phyloP scores from a whole-genome alignment of 2,888 invertebrate species.

The Chaetogeoica ovagalla region DNA sequence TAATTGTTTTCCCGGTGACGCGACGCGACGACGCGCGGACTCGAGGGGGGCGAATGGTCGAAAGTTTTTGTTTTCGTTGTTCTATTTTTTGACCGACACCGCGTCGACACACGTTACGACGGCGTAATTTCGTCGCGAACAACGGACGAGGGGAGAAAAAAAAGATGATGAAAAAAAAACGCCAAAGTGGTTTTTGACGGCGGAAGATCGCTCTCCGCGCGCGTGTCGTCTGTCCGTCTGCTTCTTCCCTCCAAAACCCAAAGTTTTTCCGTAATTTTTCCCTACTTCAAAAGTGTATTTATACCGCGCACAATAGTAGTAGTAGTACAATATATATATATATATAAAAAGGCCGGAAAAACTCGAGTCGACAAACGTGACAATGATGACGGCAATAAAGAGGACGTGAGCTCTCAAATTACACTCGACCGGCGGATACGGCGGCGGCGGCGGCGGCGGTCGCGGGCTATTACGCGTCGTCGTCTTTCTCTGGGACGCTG shows the following conservation, averaged over 20 bases:
- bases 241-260: background rate
- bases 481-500: background rate
- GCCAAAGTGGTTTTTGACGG: slow-evolving; percentile 47
- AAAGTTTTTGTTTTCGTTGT: too few species aligned
- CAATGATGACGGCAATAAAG: slow-evolving; percentile 43
- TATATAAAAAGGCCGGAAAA: slow-evolving; percentile 21
- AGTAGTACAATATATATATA: background rate
- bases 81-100: too few species aligned
- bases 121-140: too few species aligned
- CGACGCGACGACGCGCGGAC: too few species aligned
- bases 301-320: too few species aligned
- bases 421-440: slow-evolving; percentile 18
- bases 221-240: too few species aligned
- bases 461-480: slow-evolving; percentile 7
- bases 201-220: slow-evolving; percentile 15
- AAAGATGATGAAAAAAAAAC: background rate
- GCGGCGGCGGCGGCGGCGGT: background rate
- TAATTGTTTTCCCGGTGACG: too few species aligned
- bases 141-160: background rate
- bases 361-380: slow-evolving; percentile 48
- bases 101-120: too few species aligned
- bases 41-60: too few species aligned
- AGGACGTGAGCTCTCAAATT: slow-evolving; percentile 14
- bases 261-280: slow-evolving; percentile 36
- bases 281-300: background rate